A percentile compares a stretch with the other conserved stretches of the same genome.
Conservation (phyloP, 1,140 invertebrate genomes). For the Drosophila micromelanica region DNA sequence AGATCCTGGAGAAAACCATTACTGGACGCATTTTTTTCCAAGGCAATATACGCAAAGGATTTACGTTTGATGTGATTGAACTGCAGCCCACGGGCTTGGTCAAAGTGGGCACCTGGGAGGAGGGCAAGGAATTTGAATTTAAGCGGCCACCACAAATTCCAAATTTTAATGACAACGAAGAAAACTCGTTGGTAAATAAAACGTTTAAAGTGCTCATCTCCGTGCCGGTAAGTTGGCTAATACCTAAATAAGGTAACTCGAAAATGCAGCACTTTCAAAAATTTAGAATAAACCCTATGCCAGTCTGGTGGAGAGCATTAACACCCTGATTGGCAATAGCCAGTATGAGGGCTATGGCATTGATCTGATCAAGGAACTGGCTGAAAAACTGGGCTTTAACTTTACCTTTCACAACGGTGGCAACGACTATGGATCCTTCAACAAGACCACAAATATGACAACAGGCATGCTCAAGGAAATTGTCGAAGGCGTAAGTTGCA, state of each 20-base stretch:
- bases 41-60: slow-evolving; percentile 91
- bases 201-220: slow-evolving; percentile 94
- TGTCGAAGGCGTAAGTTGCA: slow-evolving; percentile 88
- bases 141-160: slow-evolving; percentile 52
- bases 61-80: slow-evolving; percentile 91
- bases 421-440: slow-evolving; percentile 90
- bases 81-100: slow-evolving; percentile 88
- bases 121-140: slow-evolving; percentile 75
- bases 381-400: slow-evolving; percentile 92
- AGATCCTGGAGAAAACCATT: slow-evolving; percentile 85
- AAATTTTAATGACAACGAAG: slow-evolving; percentile 71
- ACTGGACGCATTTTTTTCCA: slow-evolving; percentile 94
- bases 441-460: slow-evolving; percentile 89
- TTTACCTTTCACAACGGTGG: slow-evolving; percentile 92
- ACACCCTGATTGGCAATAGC: slow-evolving; percentile 90
- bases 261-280: background rate
- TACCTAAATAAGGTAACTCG: slow-evolving; percentile 40
- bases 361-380: slow-evolving; percentile 91
- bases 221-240: slow-evolving; percentile 86
- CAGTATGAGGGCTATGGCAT: slow-evolving; percentile 92
- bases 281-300: slow-evolving; percentile 92
- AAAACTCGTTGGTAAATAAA: slow-evolving; percentile 89
- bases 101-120: slow-evolving; percentile 91
- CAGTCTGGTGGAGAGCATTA: slow-evolving; percentile 91
- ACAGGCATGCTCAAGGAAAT: slow-evolving; percentile 95